Percentiles rank a stretch among this genome's conserved stretches.
These are phyloP conservation scores for Agapornis canus DNA, from an alignment of 2,797 vertebrate species.

Conservation along the genomic window DNA sequence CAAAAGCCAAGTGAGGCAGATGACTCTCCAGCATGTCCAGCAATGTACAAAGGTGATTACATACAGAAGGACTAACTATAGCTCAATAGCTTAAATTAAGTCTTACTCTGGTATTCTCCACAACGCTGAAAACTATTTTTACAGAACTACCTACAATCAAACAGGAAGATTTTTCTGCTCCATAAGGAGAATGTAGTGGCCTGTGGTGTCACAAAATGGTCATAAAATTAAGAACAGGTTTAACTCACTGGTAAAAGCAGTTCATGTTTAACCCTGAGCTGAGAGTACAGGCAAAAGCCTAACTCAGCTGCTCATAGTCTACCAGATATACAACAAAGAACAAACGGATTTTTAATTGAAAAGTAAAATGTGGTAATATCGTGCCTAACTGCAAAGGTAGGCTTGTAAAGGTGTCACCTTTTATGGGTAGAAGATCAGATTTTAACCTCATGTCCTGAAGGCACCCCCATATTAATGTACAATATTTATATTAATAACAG, in stretches of 20 bases:
- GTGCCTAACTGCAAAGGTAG: not conserved
- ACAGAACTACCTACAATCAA: not conserved
- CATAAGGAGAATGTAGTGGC: not conserved
- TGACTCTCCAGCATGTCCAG: not conserved
- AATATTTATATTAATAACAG: slow-evolving; percentile 60
- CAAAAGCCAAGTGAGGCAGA: not conserved
- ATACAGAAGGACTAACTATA: not conserved
- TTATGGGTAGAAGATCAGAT: not conserved
- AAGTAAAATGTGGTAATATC: not conserved
- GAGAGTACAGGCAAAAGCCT: not conserved
- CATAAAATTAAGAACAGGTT: not conserved
- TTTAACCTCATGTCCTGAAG: not conserved
- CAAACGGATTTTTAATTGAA: not conserved
- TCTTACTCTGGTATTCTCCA: not conserved
- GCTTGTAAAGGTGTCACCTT: not conserved
- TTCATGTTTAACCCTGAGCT: not conserved
- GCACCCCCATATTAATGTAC: slow-evolving; percentile 43
- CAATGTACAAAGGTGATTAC: not conserved
- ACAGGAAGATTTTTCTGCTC: not conserved
- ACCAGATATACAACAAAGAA: not conserved
- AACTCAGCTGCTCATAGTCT: not conserved
- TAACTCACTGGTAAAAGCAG: not conserved
- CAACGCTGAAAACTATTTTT: not conserved
- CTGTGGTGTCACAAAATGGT: not conserved
- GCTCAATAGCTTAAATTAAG: not conserved